These are phyloP conservation scores for Alethe castanea DNA, from an alignment of 2,113 vertebrate species.

Conservation along the genomic window DNA sequence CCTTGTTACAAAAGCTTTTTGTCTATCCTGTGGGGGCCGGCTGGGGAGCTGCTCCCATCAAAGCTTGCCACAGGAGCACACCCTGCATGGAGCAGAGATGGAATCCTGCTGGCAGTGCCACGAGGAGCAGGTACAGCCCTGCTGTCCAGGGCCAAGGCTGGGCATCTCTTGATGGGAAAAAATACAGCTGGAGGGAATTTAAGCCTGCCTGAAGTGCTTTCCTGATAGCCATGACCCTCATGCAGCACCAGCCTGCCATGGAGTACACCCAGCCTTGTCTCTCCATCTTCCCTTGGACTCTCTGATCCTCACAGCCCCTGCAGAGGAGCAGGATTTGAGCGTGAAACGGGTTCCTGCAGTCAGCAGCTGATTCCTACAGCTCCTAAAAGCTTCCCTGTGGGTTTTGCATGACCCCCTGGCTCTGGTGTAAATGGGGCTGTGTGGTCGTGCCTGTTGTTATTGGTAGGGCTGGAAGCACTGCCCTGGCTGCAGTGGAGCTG, in stretches of 20 bases:
- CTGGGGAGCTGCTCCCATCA: neutral
- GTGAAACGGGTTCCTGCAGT: neutral
- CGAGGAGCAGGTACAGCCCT: rapidly evolving
- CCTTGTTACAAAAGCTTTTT: conserved; percentile 5
- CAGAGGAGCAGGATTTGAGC: neutral
- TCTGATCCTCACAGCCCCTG: rapidly evolving
- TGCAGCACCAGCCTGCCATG: neutral
- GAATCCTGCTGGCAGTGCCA: neutral
- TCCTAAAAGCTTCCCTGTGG: neutral
- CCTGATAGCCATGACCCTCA: rapidly evolving
- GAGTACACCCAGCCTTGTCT: neutral
- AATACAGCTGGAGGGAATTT: neutral
- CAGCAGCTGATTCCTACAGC: neutral
- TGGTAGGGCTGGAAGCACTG: neutral
- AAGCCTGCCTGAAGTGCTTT: neutral
- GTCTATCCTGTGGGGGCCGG: neutral
- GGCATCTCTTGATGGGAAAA: no score
- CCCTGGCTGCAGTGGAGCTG: neutral
- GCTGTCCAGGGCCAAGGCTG: neutral
- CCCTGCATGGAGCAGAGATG: neutral
- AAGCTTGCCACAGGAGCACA: neutral
- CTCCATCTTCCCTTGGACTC: neutral
- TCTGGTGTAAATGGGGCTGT: neutral
- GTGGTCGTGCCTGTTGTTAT: neutral
- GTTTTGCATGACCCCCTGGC: neutral